These are phyloP conservation scores for Loriculus beryllinus DNA, from an alignment of 2,797 vertebrate species.

Conservation along the genomic window DNA sequence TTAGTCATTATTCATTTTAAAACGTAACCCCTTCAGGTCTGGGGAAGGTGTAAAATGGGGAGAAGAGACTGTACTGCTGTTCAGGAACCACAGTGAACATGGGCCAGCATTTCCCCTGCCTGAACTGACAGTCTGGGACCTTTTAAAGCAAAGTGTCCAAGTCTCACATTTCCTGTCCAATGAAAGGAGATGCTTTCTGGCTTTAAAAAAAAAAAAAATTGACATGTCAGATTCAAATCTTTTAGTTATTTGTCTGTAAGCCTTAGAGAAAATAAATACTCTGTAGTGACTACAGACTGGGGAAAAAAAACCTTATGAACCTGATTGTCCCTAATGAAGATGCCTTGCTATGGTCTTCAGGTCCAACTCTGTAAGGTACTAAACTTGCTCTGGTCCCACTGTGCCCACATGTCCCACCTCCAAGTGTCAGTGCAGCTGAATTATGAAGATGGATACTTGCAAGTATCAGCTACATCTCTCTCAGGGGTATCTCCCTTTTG, in stretches of 20 bases:
- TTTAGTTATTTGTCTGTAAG: background rate
- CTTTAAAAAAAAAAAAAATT: background rate
- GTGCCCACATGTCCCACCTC: background rate
- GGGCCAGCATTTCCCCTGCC: background rate
- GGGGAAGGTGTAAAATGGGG: conserved; percentile 7
- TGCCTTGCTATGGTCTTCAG: background rate
- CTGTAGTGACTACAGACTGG: background rate
- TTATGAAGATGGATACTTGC: background rate
- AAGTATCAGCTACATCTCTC: background rate
- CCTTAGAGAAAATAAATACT: background rate
- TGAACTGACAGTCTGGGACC: background rate
- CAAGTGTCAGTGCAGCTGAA: background rate
- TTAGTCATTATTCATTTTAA: conserved; percentile 57
- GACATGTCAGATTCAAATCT: background rate
- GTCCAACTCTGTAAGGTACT: accelerated
- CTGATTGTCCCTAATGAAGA: background rate
- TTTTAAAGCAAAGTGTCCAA: background rate
- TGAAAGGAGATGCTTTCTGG: background rate
- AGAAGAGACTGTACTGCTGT: background rate
- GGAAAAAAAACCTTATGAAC: background rate
- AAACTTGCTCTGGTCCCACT: background rate
- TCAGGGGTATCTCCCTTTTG: background rate
- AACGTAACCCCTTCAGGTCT: conserved; percentile 32
- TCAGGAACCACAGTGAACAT: background rate
- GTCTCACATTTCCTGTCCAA: background rate